Evolutionary conservation across 2,113 vertebrate species (phyloP).

Genomic region (Elgaria multicarinata): DNA sequence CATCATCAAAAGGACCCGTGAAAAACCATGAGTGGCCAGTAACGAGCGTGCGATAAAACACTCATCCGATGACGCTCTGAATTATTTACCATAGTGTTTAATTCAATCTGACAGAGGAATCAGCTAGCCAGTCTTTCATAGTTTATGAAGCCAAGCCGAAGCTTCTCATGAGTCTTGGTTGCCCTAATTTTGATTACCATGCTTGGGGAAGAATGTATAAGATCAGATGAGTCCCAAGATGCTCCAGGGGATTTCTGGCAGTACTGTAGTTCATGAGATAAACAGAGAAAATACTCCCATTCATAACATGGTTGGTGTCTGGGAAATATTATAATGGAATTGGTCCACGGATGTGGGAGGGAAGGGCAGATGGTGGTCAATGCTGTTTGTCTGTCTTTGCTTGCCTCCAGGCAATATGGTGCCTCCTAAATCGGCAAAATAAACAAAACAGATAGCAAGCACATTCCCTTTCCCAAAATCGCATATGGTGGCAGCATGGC

Average conservation of each 20-base stretch:
- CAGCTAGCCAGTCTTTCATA: background rate
- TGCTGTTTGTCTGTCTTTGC: background rate
- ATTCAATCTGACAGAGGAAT: background rate
- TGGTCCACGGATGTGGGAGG: slow-evolving; percentile 7
- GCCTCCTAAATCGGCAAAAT: slow-evolving; percentile 1
- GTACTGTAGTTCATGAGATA: background rate
- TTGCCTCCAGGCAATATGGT: background rate
- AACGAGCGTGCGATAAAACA: too few relatives aligned
- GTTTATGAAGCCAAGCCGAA: background rate
- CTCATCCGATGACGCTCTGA: background rate
- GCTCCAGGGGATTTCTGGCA: background rate
- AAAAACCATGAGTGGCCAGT: too few relatives aligned
- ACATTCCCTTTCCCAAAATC: slow-evolving; percentile 1
- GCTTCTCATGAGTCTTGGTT: background rate
- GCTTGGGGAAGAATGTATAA: background rate
- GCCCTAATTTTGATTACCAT: background rate
- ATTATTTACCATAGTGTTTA: background rate
- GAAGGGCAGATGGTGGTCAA: slow-evolving; percentile 22
- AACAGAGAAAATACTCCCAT: background rate
- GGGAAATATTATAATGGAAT: slow-evolving; percentile 1
- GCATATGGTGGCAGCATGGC: slow-evolving; percentile 23
- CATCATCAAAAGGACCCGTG: too few relatives aligned
- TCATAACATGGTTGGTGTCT: background rate
- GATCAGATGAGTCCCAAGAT: background rate
- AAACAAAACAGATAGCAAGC: background rate